A percentile compares a stretch with the other conserved stretches of the same genome.
phyloP scores from a whole-genome alignment of 2,888 invertebrate species.

The Dendrolimus houi region DNA sequence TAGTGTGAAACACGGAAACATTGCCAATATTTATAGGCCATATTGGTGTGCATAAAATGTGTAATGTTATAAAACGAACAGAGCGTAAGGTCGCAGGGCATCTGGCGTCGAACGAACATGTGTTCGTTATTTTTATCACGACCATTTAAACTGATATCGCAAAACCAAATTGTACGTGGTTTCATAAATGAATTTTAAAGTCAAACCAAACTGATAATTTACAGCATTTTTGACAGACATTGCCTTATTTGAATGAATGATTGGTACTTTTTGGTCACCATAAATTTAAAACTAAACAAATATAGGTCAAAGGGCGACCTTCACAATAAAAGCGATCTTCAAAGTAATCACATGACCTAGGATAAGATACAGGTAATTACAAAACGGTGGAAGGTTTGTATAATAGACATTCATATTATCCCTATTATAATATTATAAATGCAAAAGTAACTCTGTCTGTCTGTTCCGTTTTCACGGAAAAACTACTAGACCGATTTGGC shows the following conservation, averaged over 20 bases:
- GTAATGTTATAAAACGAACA: constrained; percentile 38
- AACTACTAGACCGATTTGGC: too few relatives aligned
- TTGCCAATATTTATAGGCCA: constrained; percentile 42
- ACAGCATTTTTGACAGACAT: neutral
- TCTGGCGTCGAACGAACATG: constrained; percentile 59
- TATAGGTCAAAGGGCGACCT: too few relatives aligned
- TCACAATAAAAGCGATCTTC: too few relatives aligned
- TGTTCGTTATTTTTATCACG: constrained; percentile 65
- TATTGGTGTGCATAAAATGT: constrained; percentile 32
- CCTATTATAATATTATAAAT: too few relatives aligned
- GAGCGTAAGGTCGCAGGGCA: constrained; percentile 68
- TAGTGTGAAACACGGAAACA: constrained; percentile 39
- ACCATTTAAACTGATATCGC: constrained; percentile 57
- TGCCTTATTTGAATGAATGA: constrained; percentile 13
- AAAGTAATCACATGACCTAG: too few relatives aligned
- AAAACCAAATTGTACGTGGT: constrained; percentile 18
- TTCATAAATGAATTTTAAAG: neutral
- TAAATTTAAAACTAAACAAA: too few relatives aligned
- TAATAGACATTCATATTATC: too few relatives aligned
- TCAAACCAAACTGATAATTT: neutral
- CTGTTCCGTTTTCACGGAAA: too few relatives aligned
- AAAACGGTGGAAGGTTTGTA: too few relatives aligned
- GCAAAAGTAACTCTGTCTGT: too few relatives aligned
- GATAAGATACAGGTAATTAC: too few relatives aligned
- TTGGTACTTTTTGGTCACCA: neutral